phyloP scores from a whole-genome alignment of 35 echinoderm and acorn worm genomes.

The Strongylocentrotus purpuratus region DNA sequence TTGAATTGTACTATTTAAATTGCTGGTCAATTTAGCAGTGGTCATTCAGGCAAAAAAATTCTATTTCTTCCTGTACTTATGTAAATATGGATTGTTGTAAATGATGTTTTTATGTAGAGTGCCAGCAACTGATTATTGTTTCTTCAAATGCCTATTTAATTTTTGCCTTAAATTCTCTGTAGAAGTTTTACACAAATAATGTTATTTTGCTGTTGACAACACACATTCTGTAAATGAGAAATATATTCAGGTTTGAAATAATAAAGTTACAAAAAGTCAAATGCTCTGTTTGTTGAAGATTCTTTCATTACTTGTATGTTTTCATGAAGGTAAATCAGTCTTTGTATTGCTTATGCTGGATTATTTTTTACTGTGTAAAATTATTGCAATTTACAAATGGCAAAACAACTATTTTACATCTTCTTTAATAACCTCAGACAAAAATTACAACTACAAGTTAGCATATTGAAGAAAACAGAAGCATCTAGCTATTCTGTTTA shows the following conservation, averaged over 20 bases:
- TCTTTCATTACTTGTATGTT: not conserved
- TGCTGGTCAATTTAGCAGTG: not conserved
- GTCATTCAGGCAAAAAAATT: not conserved
- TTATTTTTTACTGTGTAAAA: too few relatives aligned
- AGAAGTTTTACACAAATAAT: not conserved
- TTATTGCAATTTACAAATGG: too few relatives aligned
- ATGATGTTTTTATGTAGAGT: not conserved
- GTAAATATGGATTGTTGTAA: not conserved
- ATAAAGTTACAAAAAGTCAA: not conserved
- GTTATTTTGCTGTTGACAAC: not conserved
- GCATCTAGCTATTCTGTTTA: too few relatives aligned
- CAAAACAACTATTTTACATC: too few relatives aligned
- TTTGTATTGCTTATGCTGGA: too few relatives aligned
- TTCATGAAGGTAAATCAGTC: too few relatives aligned
- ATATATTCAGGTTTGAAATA: constrained; percentile 19
- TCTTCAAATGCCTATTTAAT: not conserved
- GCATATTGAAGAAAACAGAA: too few relatives aligned
- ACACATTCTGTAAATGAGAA: not conserved
- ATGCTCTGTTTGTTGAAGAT: not conserved
- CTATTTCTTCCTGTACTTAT: not conserved
- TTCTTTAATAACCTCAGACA: too few relatives aligned
- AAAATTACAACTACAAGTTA: too few relatives aligned
- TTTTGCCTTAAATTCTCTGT: not conserved
- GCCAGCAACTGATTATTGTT: not conserved
- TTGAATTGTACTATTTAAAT: not conserved